Evolutionary conservation across 2,888 invertebrate species (phyloP), one percentile per base, ranked within the genome.

Genomic region (Drosophila conformis): DNA sequence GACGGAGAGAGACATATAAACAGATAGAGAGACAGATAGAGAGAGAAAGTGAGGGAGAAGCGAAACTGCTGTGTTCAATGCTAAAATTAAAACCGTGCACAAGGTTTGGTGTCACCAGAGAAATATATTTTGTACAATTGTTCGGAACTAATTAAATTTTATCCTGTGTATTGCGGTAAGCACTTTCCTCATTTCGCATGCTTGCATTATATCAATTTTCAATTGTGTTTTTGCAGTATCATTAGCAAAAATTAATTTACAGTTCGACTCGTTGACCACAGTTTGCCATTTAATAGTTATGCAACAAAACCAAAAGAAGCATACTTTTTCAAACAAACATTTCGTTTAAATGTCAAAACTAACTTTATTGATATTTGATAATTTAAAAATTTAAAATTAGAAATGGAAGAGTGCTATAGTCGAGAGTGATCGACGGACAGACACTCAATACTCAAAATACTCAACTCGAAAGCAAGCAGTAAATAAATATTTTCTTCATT

Each of bases 121-220:
- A 64, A 60, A 78, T 83, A 75, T 69, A 78, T 75, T 83, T 83
- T 75, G 73, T 72, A 75, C 76, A 76, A 27, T 36, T 36, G 29
- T 83, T 84, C 73, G 72, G 59, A 82, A 82, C 72, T 83, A 85
- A 87, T 85, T 85, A 80, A 85, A 86, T 82, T 84, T 83, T 65
- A 82, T 71, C 73, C 68, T 67, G 65, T 54, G 35, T 40, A 40
- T 57, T 77, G 73, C 54, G 75, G 78, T 68, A 61, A 56, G 42
- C 27, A 61, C 52, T 61, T 65, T 61, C 62, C 69, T 62, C 72
- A 61, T 73, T 69, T 60, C 60, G 67, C 56, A 58, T 40, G 57
- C 49, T 59, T 61, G 68, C 67, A 78, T 72, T 80, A 75, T 75
- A 65, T 64, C 65, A 65, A 75, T 71, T 78, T 79, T 71, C 53